Percentiles rank a stretch among this genome's conserved stretches.
These are phyloP conservation scores for Mechanitis mazaeus DNA, from an alignment of 2,888 invertebrate species.

Conservation along the genomic window DNA sequence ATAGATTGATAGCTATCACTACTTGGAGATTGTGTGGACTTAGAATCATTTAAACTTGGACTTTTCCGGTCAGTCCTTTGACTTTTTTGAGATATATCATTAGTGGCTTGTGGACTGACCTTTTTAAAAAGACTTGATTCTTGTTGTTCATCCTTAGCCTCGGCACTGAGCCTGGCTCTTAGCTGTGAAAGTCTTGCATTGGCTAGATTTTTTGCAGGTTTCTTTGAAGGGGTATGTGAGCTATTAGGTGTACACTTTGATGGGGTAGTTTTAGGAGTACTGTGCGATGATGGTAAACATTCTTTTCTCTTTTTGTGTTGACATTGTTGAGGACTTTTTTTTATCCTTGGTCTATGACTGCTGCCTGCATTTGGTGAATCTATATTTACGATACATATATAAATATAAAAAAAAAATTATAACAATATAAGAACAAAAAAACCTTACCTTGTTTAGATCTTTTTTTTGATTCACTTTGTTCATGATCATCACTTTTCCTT, in stretches of 20 bases:
- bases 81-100: conserved; percentile 35
- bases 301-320: conserved; percentile 13
- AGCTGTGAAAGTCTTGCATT: conserved; percentile 50
- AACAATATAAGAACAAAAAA: conserved; percentile 4
- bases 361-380: conserved; percentile 36
- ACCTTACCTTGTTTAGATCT: conserved; percentile 49
- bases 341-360: conserved; percentile 12
- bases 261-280: conserved; percentile 30
- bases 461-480: conserved; percentile 40
- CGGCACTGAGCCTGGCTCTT: conserved; percentile 44
- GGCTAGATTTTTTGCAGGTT: conserved; percentile 49
- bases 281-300: conserved; percentile 16
- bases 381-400: conserved; percentile 15
- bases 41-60: conserved; percentile 46
- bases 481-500: conserved; percentile 52
- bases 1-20: conserved; percentile 56
- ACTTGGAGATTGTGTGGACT: conserved; percentile 51
- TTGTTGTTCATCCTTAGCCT: conserved; percentile 37
- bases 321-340: conserved; percentile 16
- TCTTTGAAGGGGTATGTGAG: conserved; percentile 25
- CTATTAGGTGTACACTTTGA: conserved; percentile 30
- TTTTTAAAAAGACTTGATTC: conserved; percentile 19
- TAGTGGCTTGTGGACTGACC: conserved; percentile 36
- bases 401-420: background rate
- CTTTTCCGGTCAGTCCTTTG: conserved; percentile 43